Evolutionary conservation across 2,113 vertebrate species (phyloP), one percentile per base, ranked within the genome.

Genomic region (Pimephales promelas): DNA sequence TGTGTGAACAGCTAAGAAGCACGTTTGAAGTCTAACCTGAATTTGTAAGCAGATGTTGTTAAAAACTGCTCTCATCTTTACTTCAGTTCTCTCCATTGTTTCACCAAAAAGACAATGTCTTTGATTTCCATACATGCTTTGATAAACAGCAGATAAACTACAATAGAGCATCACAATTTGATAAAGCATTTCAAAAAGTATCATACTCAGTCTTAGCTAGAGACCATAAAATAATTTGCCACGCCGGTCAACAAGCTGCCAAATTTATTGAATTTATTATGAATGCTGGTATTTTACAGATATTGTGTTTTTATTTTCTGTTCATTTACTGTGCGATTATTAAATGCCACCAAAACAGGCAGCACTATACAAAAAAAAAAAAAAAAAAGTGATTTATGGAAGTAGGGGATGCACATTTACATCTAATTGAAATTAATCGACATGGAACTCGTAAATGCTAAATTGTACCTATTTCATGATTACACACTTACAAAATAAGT

Each of bases 1-100:
- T 90, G 79, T 76, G 88, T 79, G 80, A 86, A 85, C 83, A 82
- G 22, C 34, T n/a, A 40, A n/a, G 9, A 1, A 70, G 34, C 64
- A 88, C 86, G 22, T 20, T 28, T 75, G 47, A 75, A n/a, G 49
- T 76, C 47, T 52, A 54, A 74, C 18, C 47, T 10, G 9, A 74
- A 74, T 31, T 26, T 1, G 18, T 36, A 68, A 54, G 26, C 24
- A 54, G n/a, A 75, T 31, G 47, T 54, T 54, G 4, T 77, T 81
- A 85, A 31, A 73, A 49, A 26, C 71, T 28, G n/a, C 24, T 28
- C 71, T 49, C 45, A 74, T 74, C 45, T 74, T 74, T 74, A 14
- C 24, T 28, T 11, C 1, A 70, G 34, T 68, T 68, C 64, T 47
- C 13, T 47, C n/a, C 20, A 28, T 73, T 73, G 43, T 74, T 18